These are phyloP conservation scores for Apostichopus japonicus DNA, from an alignment of 35 echinoderm and acorn worm species.

Conservation along the genomic window DNA sequence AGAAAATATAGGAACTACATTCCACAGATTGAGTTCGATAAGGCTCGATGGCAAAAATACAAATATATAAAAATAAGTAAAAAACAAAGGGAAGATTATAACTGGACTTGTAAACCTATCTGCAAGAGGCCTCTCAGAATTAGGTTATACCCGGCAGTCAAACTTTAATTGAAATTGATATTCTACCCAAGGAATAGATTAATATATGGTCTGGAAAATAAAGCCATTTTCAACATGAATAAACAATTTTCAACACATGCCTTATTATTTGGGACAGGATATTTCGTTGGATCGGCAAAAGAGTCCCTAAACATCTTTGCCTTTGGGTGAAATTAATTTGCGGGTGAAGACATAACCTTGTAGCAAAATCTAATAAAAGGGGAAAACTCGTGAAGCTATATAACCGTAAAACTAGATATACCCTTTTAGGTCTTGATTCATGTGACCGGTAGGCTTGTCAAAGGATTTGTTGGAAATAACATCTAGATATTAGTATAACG, in stretches of 20 bases:
- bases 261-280: constrained; percentile 21
- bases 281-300: neutral
- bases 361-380: constrained; percentile 3
- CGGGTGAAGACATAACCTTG: constrained; percentile 5
- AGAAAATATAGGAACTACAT: too few relatives aligned
- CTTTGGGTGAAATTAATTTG: constrained; percentile 31
- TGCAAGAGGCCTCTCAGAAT: neutral
- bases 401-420: neutral
- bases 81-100: neutral
- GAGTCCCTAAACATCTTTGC: constrained; percentile 1
- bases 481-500: neutral
- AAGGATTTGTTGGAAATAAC: neutral
- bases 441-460: neutral
- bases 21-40: too few relatives aligned
- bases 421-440: neutral
- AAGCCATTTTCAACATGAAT: constrained; percentile 44
- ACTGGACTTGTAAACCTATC: neutral
- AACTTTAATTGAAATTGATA: constrained; percentile 42
- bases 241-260: constrained; percentile 51
- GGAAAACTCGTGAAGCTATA: too few relatives aligned
- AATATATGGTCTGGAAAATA: neutral
- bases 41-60: too few relatives aligned
- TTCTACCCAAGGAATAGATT: constrained; percentile 18
- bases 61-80: too few relatives aligned
- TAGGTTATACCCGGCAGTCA: constrained; percentile 30